Base-by-base conservation (phyloP, 2,888 invertebrate species). In the Philonicus albiceps region DNA sequence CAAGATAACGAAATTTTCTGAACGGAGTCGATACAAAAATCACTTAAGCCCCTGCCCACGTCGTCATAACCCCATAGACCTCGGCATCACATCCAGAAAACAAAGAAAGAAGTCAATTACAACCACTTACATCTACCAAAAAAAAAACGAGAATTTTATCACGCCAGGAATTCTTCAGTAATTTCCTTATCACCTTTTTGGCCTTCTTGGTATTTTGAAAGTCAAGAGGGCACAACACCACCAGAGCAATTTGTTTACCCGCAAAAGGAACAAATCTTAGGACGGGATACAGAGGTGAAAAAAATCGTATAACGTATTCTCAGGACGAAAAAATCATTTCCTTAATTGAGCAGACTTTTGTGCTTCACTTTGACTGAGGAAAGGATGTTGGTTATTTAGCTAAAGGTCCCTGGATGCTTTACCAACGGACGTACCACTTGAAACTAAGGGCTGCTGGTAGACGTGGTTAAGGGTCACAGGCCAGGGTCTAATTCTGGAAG, bases 381-480 rank as follows among this genome's bases (percentile, higher is more conserved):
- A 80, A 80, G 80, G 80, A 80, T 80, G 80, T 80, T 74, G n/a
- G 16, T 73, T 22, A 16, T 22, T 74, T 74, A n/a, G 74, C 31
- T 4, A 34, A 19, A 30, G 73, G 72, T 30, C 49, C n/a, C 49
- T n/a, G 19, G 22, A 34, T 74, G 34, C 34, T 34, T 74, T 74
- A 40, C 80, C 49, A 53, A 13, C 80, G 80, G 80, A 80, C 43
- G 80, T 80, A 30, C 31, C 80, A 80, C 80, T 80, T 80, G 80
- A 80, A 22, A 22, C 6, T 11, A 64, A 7, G 27, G 27, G 49
- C 27, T 80, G 78, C 22, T 22, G 49, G 31, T 53, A 80, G 53
- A 22, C 43, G 27, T 30, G 49, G 49, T 53, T 49, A 80, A 27
- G 27, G 76, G 76, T 11, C 80, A n/a, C 49, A 49, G 49, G 19